Base-by-base conservation (phyloP, 1,140 invertebrate species). In the Anastrepha ludens region DNA sequence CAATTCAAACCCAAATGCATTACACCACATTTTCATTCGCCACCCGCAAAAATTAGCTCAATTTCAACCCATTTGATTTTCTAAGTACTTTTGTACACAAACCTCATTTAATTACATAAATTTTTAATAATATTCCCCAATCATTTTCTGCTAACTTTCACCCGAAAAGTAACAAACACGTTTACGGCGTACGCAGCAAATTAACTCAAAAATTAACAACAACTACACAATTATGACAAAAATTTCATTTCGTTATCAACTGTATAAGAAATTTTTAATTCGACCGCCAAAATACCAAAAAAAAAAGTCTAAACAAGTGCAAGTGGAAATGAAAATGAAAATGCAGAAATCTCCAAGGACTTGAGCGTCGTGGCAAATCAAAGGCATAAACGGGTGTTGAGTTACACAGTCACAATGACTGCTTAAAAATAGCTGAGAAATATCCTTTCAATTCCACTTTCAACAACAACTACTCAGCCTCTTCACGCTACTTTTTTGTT, bases 51-150 rank as follows among this genome's bases (percentile, higher is more conserved):
- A 81, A 55, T 55, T 41, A 81, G 47, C 74, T 81, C 74, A 81
- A 81, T 81, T 81, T 81, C 74, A 81, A 50, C 47, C 20, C n/a
- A 81, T 81, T 81, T 81, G 20, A 58, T 81, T 81, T 58, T 1
- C 74, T 55, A 50, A 55, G 74, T 20, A 58, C 74, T 58, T 11
- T 55, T 50, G 60, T 74, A 58, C 87, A 88, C 87, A 88, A 88
- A 88, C 86, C 67, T 86, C 87, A 78, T 88, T 88, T 88, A 86
- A 88, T 88, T 88, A 86, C 87, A 88, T 88, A 86, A 88, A 88
- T 88, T 88, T 88, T 88, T 88, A 88, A 88, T 88, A 78, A 74
- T 50, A 58, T 87, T 87, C 65, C 44, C 15, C 86, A 70, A 29
- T 50, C 50, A 62, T 88, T 70, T 47, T 39, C 15, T 3, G n/a